Evolutionary conservation across 2,888 invertebrate genomes (phyloP), one percentile per base, ranked within the genome.

Genomic region (Stegophylla sp.): DNA sequence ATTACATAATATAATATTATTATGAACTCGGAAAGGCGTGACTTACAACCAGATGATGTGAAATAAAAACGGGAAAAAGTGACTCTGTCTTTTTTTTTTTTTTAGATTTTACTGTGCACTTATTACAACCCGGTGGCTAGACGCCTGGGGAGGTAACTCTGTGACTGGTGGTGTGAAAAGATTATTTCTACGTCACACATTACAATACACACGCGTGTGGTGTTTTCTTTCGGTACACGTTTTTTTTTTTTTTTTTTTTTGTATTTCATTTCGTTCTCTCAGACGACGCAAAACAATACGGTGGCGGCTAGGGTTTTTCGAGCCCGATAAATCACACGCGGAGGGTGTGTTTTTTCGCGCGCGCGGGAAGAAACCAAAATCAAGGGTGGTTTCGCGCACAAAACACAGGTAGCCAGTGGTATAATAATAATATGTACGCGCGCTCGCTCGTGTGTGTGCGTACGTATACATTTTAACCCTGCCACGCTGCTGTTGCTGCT

Each of bases 291-390:
- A 71, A 79, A 79, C 79, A 79, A 79, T 79, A 66, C 64, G n/a
- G n/a, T n/a, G n/a, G n/a, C n/a, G 23, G 20, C 26, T 23, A 13
- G 61, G 69, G 79, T 34, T 79, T 79, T 79, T 71, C 59, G 51
- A 71, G 61, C 48, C 61, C 69, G 59, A 79, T 79, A 79, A 79
- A 79, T 79, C 79, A 77, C 77, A 67, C 23, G 15, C n/a, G 67
- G 28, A 69, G 67, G 69, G 67, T 79, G 69, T 56, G 53, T 77
- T 67, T 69, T 77, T 69, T 59, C 79, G 79, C 79, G 79, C 71
- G 71, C 79, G 79, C 79, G 79, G 79, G 71, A 79, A 79, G 69
- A 76, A 79, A 79, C 66, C 71, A 23, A 77, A 79, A 79, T 79
- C 79, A 61, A 69, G 71, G 71, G 79, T 63, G 61, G 79, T 71